Evolutionary conservation across 2,113 vertebrate genomes (phyloP).

Genomic region (Agapornis roseicollis): DNA sequence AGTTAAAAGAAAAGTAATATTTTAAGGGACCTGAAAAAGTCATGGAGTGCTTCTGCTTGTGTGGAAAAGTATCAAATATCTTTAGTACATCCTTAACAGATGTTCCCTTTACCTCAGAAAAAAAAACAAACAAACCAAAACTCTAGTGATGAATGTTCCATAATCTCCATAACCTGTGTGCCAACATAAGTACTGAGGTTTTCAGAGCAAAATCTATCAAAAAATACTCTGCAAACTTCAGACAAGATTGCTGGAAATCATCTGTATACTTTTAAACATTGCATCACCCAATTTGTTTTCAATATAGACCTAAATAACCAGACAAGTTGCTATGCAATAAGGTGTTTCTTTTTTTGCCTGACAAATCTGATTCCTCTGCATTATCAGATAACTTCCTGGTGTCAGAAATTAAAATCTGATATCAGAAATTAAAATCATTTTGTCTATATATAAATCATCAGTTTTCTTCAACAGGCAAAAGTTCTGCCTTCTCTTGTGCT

Average conservation of each 20-base stretch:
- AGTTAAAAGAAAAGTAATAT: neutral
- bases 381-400: neutral
- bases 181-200: neutral
- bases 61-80: neutral
- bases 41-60: neutral
- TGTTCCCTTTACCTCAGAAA: neutral
- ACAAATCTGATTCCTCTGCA: neutral
- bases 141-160: neutral
- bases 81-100: neutral
- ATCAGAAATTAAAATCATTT: slow-evolving; percentile 14
- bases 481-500: neutral
- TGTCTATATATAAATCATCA: neutral
- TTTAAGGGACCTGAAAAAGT: neutral
- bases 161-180: neutral
- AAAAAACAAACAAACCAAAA: no score
- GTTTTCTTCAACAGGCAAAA: neutral
- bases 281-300: neutral
- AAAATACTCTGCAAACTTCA: neutral
- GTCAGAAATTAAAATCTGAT: neutral
- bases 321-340: neutral
- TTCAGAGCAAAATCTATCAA: neutral
- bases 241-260: neutral
- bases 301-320: neutral
- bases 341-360: neutral
- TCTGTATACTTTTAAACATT: neutral